Conservation (phyloP, 2,797 vertebrate genomes). For the Amazona ochrocephala region DNA sequence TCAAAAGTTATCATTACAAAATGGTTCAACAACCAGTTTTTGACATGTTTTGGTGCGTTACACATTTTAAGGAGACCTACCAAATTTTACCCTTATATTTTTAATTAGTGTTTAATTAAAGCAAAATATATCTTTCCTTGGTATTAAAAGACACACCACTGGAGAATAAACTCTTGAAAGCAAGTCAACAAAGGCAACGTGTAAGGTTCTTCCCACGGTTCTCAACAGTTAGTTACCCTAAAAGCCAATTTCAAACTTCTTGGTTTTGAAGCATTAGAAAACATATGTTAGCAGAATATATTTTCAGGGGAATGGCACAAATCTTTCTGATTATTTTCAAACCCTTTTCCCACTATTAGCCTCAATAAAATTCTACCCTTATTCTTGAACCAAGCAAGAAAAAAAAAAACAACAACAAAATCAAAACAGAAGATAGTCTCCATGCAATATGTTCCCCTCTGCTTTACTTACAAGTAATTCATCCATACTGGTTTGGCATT, state of each 20-base stretch:
- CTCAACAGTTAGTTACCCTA: not conserved
- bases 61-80: not conserved
- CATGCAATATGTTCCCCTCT: not conserved
- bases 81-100: not conserved
- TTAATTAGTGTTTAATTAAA: not conserved
- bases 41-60: not conserved
- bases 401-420: not conserved
- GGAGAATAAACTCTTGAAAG: not conserved
- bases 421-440: not conserved
- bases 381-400: not conserved
- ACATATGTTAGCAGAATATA: not conserved
- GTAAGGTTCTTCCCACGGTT: not conserved
- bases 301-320: not conserved
- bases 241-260: not conserved
- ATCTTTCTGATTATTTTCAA: not conserved
- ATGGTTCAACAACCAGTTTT: not conserved
- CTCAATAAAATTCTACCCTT: not conserved
- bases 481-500: constrained; percentile 99
- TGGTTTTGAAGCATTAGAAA: not conserved
- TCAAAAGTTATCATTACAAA: not conserved
- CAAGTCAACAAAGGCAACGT: not conserved
- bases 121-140: not conserved
- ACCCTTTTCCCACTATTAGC: not conserved
- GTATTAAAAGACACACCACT: not conserved
- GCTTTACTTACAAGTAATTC: constrained; percentile 92